A percentile compares a stretch with the other conserved stretches of the same genome.
These are phyloP conservation scores for Diadegma fenestrale DNA, from an alignment of 2,888 invertebrate genomes.

Conservation along the genomic window DNA sequence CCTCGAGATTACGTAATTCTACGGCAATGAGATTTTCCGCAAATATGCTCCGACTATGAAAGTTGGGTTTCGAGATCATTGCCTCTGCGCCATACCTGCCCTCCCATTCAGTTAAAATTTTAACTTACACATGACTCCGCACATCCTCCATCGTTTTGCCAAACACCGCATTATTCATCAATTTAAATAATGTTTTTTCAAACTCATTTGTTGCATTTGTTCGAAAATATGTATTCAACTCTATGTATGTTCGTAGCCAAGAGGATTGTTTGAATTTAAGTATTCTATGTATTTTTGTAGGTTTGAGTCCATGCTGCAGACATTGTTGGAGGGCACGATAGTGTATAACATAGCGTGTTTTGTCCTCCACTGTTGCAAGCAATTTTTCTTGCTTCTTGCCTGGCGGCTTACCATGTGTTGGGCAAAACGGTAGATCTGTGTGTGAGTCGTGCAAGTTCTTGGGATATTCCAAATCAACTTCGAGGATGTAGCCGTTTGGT, in stretches of 20 bases:
- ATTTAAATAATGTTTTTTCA: neutral
- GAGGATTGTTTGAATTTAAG: neutral
- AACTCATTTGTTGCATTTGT: neutral
- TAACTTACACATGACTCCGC: neutral
- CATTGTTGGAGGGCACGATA: neutral
- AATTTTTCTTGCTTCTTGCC: neutral
- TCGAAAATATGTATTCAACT: neutral
- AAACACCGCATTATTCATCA: neutral
- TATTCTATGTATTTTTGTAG: neutral
- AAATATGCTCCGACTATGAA: conserved; percentile 10
- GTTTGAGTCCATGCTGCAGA: neutral
- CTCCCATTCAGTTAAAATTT: neutral
- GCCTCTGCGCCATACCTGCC: neutral
- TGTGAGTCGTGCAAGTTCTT: neutral
- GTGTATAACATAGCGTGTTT: neutral
- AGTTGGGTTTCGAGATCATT: neutral
- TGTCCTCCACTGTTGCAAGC: neutral
- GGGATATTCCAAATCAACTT: conserved; percentile 1
- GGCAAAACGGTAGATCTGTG: neutral
- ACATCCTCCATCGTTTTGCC: neutral
- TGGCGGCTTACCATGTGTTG: neutral
- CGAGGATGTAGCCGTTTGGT: neutral
- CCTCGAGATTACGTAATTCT: conserved; percentile 41
- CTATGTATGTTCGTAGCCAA: neutral
- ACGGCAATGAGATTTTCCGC: conserved; percentile 29